Evolutionary conservation across 2,888 invertebrate species (phyloP), one percentile per base, ranked within the genome.

Genomic region (Himalopsyche anomala): DNA sequence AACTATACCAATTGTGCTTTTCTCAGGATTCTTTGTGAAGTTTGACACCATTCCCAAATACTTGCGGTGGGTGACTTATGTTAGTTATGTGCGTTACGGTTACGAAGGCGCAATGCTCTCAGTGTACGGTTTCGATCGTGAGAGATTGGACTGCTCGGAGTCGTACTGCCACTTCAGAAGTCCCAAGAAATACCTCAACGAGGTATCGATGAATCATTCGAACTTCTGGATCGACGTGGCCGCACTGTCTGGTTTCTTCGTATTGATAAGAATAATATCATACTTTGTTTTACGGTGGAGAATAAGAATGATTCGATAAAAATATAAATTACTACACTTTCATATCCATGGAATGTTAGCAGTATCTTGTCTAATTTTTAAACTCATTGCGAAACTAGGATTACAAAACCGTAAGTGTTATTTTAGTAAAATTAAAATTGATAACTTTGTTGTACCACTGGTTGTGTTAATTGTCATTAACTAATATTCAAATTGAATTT

Each of bases 1-100:
- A 87, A 96, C 97, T 84, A 98, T 98, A 89, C 98, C 98, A 15
- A 96, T 98, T 85, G 96, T 98, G 81, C 94, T 98, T 51, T 98
- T 98, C 92, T 98, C 98, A 54, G 98, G 98, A 9, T 98, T 98
- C 94, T 98, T 98, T 92, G 97, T 98, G 81, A 98, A 97, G 91
- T 96, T 98, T 91, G 96, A 96, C 91, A 98, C 98, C 69, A 97
- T 98, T 90, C 98, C 98, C 4, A 94, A 94, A 84, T 98, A 98
- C 91, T 93, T 99, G 83, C 96, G 95, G 90, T 98, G 98, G 96
- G 93, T 98, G 36, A 96, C 98, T 2, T 98, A 98, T 91, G 93
- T 97, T 45, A 98, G 98, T 89, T 99, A 98, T 91, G 96, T 98
- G 83, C 95, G 96, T 86, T 98, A 98, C 90, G 97, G 98, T 54